Evolutionary conservation across 2,888 invertebrate species (phyloP).

Genomic region (Troglohyphantes excavatus): DNA sequence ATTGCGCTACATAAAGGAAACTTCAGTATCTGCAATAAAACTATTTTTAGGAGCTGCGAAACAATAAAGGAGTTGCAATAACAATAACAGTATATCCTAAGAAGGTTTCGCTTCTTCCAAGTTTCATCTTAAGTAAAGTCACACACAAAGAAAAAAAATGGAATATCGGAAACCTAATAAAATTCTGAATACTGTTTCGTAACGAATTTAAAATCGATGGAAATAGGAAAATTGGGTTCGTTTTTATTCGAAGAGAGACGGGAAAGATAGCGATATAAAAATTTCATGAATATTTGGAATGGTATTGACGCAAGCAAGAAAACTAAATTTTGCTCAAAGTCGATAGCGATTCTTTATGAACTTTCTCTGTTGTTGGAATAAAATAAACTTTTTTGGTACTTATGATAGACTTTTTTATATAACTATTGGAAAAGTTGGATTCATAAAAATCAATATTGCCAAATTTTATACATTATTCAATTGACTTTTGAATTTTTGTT

Average conservation of each 20-base stretch:
- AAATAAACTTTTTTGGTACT: too few species aligned
- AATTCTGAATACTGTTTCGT: slow-evolving; percentile 52
- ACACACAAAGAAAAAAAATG: slow-evolving; percentile 17
- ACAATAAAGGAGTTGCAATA: slow-evolving; percentile 41
- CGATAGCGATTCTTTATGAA: slow-evolving; percentile 27
- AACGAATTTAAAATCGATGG: slow-evolving; percentile 66
- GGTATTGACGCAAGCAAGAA: slow-evolving; percentile 21
- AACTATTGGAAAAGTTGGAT: neutral
- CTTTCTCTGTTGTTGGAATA: neutral
- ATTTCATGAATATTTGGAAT: slow-evolving; percentile 58
- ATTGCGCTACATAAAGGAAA: slow-evolving; percentile 44
- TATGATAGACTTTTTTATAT: too few species aligned
- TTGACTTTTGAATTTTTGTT: too few species aligned
- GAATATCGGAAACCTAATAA: slow-evolving; percentile 67
- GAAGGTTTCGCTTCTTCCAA: neutral
- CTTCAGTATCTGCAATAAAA: slow-evolving; percentile 33
- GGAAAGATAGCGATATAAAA: slow-evolving; percentile 17
- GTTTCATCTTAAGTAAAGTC: slow-evolving; percentile 12
- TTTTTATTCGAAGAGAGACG: slow-evolving; percentile 21
- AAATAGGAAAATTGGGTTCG: slow-evolving; percentile 49
- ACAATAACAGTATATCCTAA: slow-evolving; percentile 49
- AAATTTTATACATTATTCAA: too few species aligned
- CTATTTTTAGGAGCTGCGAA: slow-evolving; percentile 49
- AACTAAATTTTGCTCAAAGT: slow-evolving; percentile 39
- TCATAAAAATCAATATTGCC: too few species aligned